These are phyloP conservation scores for Iselma pallidipennis DNA, from an alignment of 2,888 invertebrate genomes.

Conservation along the genomic window DNA sequence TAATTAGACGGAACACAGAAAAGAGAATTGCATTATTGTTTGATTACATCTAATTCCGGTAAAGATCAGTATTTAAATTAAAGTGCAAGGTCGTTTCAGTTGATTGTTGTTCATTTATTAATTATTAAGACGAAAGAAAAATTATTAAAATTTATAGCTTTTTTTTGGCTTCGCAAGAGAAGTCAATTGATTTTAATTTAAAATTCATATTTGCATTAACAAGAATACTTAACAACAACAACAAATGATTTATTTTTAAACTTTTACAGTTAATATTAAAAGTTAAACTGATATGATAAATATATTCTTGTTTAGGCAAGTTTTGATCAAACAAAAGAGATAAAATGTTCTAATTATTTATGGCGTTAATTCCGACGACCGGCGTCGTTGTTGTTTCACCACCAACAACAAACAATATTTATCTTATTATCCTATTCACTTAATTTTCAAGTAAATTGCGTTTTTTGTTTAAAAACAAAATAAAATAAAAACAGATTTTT, in stretches of 20 bases:
- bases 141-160: no score
- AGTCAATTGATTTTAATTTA: not conserved
- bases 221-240: no score
- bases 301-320: not conserved
- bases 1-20: no score
- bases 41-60: conserved; percentile 17
- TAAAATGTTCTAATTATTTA: not conserved
- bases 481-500: not conserved
- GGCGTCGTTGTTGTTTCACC: not conserved
- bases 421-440: no score
- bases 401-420: not conserved
- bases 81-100: conserved; percentile 26
- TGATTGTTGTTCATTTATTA: conserved; percentile 14
- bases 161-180: no score
- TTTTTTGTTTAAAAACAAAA: not conserved
- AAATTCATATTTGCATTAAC: not conserved
- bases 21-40: no score
- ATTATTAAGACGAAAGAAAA: no score
- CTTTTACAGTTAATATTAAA: not conserved
- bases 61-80: conserved; percentile 14
- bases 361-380: not conserved
- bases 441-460: not conserved
- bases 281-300: not conserved
- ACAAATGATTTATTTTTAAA: not conserved
- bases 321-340: not conserved